Percentiles rank a stretch among this genome's conserved stretches.
Evolutionary conservation across 2,797 vertebrate species (phyloP).

Genomic region (Liparis tanakae): DNA sequence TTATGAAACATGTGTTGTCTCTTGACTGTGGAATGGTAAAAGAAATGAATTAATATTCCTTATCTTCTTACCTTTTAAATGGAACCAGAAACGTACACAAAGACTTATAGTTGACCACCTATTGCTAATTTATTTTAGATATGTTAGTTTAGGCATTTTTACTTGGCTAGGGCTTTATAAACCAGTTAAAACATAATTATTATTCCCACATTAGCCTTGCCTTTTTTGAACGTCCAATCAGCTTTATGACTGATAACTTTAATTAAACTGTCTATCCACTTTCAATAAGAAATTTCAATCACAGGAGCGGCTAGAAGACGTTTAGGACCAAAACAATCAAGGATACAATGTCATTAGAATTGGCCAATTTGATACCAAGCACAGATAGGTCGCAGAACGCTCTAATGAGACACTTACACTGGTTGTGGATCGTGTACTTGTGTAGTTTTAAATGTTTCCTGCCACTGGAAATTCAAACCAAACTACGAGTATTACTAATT

Average conservation of each 20-base stretch:
- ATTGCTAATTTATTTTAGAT: background rate
- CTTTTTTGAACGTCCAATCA: constrained; percentile 33
- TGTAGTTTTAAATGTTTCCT: background rate
- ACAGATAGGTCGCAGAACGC: background rate
- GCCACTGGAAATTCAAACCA: background rate
- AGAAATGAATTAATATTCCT: background rate
- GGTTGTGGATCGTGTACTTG: background rate
- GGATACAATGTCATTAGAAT: constrained; percentile 22
- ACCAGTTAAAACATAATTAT: constrained; percentile 1
- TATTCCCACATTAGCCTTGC: constrained; percentile 11
- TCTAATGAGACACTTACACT: background rate
- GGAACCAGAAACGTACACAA: background rate
- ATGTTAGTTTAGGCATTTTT: background rate
- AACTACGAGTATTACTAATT: background rate
- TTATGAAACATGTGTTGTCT: background rate
- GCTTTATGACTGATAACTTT: constrained; percentile 29
- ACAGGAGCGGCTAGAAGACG: constrained; percentile 11
- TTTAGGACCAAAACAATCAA: constrained; percentile 37
- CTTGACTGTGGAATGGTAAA: background rate
- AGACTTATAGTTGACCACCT: background rate
- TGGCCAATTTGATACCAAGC: constrained; percentile 18
- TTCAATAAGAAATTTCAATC: constrained; percentile 24
- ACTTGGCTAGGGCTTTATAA: background rate
- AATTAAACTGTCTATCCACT: constrained; percentile 37
- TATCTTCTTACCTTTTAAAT: background rate